These are phyloP conservation scores for Podarcis muralis DNA, from an alignment of 2,113 vertebrate genomes.

Conservation along the genomic window DNA sequence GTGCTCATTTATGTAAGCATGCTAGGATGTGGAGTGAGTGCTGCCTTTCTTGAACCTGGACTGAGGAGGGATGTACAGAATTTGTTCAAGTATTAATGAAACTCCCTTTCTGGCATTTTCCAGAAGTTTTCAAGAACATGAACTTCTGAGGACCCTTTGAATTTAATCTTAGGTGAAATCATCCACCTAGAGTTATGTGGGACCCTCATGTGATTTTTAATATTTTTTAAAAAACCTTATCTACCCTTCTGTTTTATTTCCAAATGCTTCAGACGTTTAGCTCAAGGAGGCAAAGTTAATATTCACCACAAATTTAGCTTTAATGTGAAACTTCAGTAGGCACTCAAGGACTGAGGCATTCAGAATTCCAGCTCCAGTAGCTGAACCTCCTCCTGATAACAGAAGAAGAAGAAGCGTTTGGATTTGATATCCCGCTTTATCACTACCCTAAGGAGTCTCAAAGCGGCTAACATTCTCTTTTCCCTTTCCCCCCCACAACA, in stretches of 20 bases:
- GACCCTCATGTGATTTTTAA: background rate
- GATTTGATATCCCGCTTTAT: too few relatives aligned
- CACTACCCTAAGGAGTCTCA: too few relatives aligned
- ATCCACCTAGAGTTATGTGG: background rate
- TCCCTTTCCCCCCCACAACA: too few relatives aligned
- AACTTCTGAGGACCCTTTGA: background rate
- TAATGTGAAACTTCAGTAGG: background rate
- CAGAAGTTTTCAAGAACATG: too few relatives aligned
- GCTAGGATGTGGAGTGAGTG: too few relatives aligned
- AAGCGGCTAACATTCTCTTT: too few relatives aligned
- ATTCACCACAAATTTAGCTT: background rate
- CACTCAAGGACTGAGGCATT: background rate
- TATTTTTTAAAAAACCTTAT: background rate
- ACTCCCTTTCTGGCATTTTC: too few relatives aligned
- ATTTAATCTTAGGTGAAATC: background rate
- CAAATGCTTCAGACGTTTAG: background rate
- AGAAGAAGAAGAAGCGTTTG: too few relatives aligned
- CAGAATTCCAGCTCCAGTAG: background rate
- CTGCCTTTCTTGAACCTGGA: too few relatives aligned
- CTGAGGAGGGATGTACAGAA: too few relatives aligned
- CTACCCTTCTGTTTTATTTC: background rate
- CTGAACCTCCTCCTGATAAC: background rate
- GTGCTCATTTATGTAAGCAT: too few relatives aligned
- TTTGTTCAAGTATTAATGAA: too few relatives aligned
- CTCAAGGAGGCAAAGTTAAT: background rate